phyloP scores from a whole-genome alignment of 1,140 invertebrate genomes.

The Bombus polaris region DNA sequence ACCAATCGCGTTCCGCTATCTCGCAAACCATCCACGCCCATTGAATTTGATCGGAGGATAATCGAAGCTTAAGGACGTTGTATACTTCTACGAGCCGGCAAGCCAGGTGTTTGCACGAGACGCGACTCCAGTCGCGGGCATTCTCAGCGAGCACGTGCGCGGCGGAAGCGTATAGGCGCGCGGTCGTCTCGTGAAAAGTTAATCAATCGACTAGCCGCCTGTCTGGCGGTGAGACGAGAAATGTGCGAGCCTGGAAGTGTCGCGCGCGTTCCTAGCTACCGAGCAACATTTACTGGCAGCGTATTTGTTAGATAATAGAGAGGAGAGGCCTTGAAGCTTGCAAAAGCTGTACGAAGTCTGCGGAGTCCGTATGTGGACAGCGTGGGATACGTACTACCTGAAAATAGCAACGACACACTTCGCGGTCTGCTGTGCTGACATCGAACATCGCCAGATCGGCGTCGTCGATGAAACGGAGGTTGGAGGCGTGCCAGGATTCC shows the following conservation, averaged over 20 bases:
- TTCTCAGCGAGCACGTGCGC: constrained; percentile 18
- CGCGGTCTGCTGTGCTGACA: constrained; percentile 37
- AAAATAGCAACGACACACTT: constrained; percentile 60
- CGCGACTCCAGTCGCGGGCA: not conserved
- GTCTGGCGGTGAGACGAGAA: not conserved
- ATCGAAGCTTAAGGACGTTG: not conserved
- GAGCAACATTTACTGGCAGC: not conserved
- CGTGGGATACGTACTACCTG: constrained; percentile 64
- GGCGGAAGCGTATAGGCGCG: not conserved
- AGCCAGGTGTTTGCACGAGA: not conserved
- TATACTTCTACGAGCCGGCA: not conserved
- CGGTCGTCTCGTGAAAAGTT: constrained; percentile 8
- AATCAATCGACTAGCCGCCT: constrained; percentile 9
- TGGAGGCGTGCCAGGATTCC: constrained; percentile 39
- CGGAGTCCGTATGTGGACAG: constrained; percentile 28
- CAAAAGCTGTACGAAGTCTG: not conserved
- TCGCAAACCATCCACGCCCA: not conserved
- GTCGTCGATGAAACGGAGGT: not conserved
- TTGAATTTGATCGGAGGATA: not conserved
- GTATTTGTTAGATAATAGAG: not conserved
- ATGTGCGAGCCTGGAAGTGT: not conserved
- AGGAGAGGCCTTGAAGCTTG: constrained; percentile 3
- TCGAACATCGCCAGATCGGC: constrained; percentile 36
- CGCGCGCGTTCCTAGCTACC: constrained; percentile 16
- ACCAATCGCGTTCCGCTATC: not conserved